Conservation (phyloP, 2,888 invertebrate species). For the Prosopocoilus inquinatus region DNA sequence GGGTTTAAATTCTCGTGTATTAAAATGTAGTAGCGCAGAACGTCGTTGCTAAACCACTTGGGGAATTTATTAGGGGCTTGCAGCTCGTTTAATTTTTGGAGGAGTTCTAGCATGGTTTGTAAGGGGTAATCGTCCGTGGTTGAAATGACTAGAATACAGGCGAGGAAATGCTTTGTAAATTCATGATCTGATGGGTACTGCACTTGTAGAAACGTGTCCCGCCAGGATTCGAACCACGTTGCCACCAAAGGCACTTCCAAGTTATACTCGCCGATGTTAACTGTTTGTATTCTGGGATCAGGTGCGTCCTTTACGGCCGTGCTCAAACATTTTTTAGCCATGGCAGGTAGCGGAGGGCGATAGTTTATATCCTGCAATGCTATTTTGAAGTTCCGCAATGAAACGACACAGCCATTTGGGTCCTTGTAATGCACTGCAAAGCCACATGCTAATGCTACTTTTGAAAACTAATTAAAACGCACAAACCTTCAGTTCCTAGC, state of each 20-base stretch:
- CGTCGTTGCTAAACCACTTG: slow-evolving; percentile 78
- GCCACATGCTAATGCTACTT: slow-evolving; percentile 1
- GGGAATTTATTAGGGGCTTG: slow-evolving; percentile 76
- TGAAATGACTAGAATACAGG: slow-evolving; percentile 75
- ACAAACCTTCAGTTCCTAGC: slow-evolving; percentile 69
- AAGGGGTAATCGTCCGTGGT: slow-evolving; percentile 74
- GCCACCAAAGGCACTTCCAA: slow-evolving; percentile 74
- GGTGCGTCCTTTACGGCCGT: slow-evolving; percentile 44
- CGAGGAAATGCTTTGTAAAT: slow-evolving; percentile 85
- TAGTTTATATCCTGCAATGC: slow-evolving; percentile 79
- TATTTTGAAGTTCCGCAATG: slow-evolving; percentile 74
- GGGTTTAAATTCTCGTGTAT: slow-evolving; percentile 78
- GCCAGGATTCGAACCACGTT: slow-evolving; percentile 95
- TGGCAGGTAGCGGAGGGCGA: slow-evolving; percentile 76
- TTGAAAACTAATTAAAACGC: neutral
- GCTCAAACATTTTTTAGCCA: slow-evolving; percentile 82
- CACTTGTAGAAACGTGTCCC: slow-evolving; percentile 85
- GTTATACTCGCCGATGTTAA: slow-evolving; percentile 51
- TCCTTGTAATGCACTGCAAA: slow-evolving; percentile 78
- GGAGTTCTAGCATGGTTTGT: slow-evolving; percentile 77
- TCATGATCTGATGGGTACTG: slow-evolving; percentile 94
- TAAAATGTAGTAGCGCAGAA: slow-evolving; percentile 85
- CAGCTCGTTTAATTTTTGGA: slow-evolving; percentile 77
- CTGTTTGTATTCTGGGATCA: slow-evolving; percentile 36
- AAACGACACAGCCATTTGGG: slow-evolving; percentile 70